A percentile compares a stretch with the other conserved stretches of the same genome.
Conservation (phyloP, 2,888 invertebrate genomes). For the Entomobrya proxima region DNA sequence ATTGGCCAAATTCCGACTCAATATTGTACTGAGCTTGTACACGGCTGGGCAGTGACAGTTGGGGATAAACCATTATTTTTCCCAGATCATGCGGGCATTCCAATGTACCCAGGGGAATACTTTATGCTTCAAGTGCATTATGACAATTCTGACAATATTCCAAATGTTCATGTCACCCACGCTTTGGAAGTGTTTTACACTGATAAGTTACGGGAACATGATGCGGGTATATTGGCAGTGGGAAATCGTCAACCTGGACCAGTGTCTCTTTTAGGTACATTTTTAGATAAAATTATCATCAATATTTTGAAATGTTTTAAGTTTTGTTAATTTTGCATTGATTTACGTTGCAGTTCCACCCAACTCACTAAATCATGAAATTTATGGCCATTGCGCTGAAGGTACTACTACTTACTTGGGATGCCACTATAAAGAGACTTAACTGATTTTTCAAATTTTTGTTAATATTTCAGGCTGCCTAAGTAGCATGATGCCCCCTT, state of each 20-base stretch:
- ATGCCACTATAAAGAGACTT: too few species aligned
- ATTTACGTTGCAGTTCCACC: slow-evolving; percentile 36
- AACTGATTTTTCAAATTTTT: too few species aligned
- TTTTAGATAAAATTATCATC: too few species aligned
- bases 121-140: slow-evolving; percentile 59
- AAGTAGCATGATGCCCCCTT: neutral
- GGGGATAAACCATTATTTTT: slow-evolving; percentile 19
- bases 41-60: slow-evolving; percentile 22
- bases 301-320: too few species aligned
- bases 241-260: neutral
- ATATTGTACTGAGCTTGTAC: slow-evolving; percentile 20
- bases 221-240: neutral
- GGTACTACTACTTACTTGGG: too few species aligned
- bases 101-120: slow-evolving; percentile 11
- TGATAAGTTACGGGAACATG: slow-evolving; percentile 5
- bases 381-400: slow-evolving; percentile 58
- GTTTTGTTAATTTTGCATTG: too few species aligned
- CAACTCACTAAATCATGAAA: neutral
- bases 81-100: slow-evolving; percentile 55
- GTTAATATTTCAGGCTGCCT: slow-evolving; percentile 39
- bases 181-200: slow-evolving; percentile 45
- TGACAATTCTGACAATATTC: slow-evolving; percentile 33
- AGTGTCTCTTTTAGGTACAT: too few species aligned
- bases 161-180: neutral
- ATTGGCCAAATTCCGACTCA: neutral